Evolutionary conservation across 2,888 invertebrate genomes (phyloP).

Genomic region (Acanthosepion esculentum): DNA sequence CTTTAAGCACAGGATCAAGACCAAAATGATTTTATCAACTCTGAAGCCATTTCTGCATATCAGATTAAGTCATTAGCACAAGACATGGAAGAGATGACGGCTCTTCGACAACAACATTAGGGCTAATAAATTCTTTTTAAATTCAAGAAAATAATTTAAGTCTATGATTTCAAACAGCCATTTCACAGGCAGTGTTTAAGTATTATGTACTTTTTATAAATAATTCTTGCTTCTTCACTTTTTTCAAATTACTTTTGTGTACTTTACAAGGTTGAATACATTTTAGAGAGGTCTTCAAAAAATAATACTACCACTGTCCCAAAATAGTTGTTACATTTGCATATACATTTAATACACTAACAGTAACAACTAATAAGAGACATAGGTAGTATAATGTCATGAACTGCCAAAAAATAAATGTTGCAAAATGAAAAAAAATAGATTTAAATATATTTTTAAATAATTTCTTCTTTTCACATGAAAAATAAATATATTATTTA

Average conservation of each 20-base stretch:
- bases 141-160: background rate
- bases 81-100: background rate
- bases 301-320: background rate
- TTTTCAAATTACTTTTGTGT: background rate
- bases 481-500: background rate
- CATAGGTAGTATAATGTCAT: background rate
- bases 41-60: background rate
- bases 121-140: background rate
- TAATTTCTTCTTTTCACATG: background rate
- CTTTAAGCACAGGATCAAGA: background rate
- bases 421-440: background rate
- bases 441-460: background rate
- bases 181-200: background rate
- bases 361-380: no score
- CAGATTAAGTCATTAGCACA: background rate
- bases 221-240: background rate
- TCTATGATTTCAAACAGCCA: background rate
- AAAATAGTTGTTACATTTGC: no score
- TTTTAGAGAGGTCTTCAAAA: constrained; percentile 4
- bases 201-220: no score
- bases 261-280: background rate
- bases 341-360: no score
- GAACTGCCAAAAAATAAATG: background rate
- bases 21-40: background rate
- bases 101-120: background rate